phyloP scores from a whole-genome alignment of 2,797 vertebrate species.

The Tachyglossus aculeatus region DNA sequence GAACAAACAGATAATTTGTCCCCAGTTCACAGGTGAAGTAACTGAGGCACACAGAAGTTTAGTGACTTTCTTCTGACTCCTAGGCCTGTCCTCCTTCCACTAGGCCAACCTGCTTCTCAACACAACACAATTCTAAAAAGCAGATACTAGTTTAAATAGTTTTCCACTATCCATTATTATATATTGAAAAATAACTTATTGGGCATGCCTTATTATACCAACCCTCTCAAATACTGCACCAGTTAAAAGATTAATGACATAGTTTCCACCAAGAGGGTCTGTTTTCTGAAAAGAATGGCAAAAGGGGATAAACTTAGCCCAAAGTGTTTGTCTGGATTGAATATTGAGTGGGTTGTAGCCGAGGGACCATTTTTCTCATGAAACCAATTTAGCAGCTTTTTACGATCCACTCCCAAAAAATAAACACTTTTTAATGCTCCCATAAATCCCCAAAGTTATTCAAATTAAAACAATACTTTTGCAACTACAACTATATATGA shows the following conservation, averaged over 20 bases:
- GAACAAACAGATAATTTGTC: no score
- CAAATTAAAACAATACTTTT: not conserved
- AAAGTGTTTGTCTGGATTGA: not conserved
- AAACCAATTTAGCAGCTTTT: not conserved
- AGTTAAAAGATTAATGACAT: not conserved
- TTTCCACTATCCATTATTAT: constrained; percentile 14
- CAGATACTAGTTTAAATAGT: no score
- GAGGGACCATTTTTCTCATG: not conserved
- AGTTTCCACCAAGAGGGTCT: constrained; percentile 4
- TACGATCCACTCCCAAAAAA: not conserved
- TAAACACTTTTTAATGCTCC: not conserved
- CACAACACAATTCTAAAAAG: no score
- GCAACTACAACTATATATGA: not conserved
- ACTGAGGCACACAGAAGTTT: no score
- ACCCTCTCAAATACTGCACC: not conserved
- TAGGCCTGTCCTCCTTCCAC: no score
- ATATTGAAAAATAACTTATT: constrained; percentile 2
- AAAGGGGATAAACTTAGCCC: not conserved
- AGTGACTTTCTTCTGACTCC: no score
- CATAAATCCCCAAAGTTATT: not conserved
- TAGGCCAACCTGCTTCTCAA: no score
- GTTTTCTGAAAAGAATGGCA: constrained; percentile 11
- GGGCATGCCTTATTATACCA: not conserved
- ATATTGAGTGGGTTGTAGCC: not conserved
- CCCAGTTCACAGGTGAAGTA: no score